These are phyloP conservation scores for Dendrolimus kikuchii DNA, from an alignment of 1,140 invertebrate genomes.

Conservation along the genomic window DNA sequence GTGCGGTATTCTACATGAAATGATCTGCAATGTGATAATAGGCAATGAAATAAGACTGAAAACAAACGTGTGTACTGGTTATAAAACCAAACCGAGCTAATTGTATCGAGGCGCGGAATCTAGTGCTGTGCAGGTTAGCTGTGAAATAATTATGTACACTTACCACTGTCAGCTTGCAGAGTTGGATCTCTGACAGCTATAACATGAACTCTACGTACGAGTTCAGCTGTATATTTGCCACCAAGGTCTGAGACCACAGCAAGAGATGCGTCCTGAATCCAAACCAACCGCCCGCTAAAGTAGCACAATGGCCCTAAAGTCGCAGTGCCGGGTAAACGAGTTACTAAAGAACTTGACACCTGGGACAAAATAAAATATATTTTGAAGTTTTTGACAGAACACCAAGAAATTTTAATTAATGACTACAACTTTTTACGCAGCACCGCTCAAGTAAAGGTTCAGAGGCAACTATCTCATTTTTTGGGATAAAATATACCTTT, in stretches of 20 bases:
- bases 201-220: conserved; percentile 79
- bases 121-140: neutral
- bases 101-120: too few relatives aligned
- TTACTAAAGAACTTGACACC: conserved; percentile 55
- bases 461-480: too few relatives aligned
- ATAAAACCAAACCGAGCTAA: neutral
- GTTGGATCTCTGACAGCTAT: conserved; percentile 82
- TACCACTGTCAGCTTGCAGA: conserved; percentile 74
- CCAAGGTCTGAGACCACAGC: conserved; percentile 85
- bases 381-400: neutral
- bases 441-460: too few relatives aligned
- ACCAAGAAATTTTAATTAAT: too few relatives aligned
- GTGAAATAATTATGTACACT: conserved; percentile 8
- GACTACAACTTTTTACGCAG: too few relatives aligned
- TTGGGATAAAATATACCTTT: too few relatives aligned
- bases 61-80: too few relatives aligned
- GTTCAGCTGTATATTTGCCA: conserved; percentile 82
- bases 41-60: too few relatives aligned
- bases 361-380: conserved; percentile 16
- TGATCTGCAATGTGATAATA: too few relatives aligned
- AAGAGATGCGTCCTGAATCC: conserved; percentile 83
- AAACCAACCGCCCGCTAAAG: conserved; percentile 84
- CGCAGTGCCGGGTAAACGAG: conserved; percentile 47
- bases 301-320: conserved; percentile 79
- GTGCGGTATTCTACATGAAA: too few relatives aligned